These are phyloP conservation scores for Hoplias malabaricus DNA, from an alignment of 2,113 vertebrate genomes.

Conservation along the genomic window DNA sequence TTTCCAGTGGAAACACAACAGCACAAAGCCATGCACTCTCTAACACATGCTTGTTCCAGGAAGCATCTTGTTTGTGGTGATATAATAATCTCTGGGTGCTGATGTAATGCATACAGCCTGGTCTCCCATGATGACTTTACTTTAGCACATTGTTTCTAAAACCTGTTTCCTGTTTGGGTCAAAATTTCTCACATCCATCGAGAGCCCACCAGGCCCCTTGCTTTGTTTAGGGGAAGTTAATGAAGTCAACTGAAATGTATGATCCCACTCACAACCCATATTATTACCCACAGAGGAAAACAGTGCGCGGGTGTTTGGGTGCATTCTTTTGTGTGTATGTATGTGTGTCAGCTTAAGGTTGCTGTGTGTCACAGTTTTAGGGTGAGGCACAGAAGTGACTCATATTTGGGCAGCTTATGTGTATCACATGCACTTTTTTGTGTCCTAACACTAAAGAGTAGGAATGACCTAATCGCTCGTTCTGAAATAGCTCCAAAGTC, in stretches of 20 bases:
- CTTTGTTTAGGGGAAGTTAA: conserved; percentile 54
- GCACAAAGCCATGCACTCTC: background rate
- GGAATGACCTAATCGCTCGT: conserved; percentile 72
- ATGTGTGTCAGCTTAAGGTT: conserved; percentile 27
- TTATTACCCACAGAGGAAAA: conserved; percentile 66
- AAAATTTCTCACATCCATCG: conserved; percentile 48
- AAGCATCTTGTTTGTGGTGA: conserved; percentile 17
- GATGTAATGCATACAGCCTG: conserved; percentile 39
- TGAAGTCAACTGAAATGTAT: conserved; percentile 54
- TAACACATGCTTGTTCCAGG: background rate
- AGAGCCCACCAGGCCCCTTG: conserved; percentile 36
- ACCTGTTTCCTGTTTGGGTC: conserved; percentile 69
- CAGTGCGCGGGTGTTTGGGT: conserved; percentile 38
- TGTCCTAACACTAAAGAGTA: conserved; percentile 66
- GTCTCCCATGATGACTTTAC: conserved; percentile 25
- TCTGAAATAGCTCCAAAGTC: conserved; percentile 72
- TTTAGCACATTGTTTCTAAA: conserved; percentile 58
- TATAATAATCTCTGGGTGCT: background rate
- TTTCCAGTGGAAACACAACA: background rate
- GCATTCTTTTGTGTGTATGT: conserved; percentile 2
- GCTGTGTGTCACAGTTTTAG: conserved; percentile 26
- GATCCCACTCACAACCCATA: conserved; percentile 48
- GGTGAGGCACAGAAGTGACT: conserved; percentile 53
- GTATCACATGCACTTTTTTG: conserved; percentile 68
- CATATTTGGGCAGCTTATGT: conserved; percentile 65